Base-by-base conservation (phyloP, 2,888 invertebrate genomes). In the Nasonia oneida region DNA sequence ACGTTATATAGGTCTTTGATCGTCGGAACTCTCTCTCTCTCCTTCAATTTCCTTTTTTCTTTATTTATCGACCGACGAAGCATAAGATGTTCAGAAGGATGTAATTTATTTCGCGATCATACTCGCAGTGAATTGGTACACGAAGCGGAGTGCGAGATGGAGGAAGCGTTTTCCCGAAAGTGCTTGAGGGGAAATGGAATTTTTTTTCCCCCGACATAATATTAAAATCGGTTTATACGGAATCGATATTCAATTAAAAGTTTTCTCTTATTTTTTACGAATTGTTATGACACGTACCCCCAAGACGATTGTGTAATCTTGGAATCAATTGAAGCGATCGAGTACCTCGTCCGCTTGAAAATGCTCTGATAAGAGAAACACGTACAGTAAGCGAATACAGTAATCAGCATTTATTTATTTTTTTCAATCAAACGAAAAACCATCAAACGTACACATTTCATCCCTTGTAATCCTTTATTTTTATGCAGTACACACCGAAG, bases 191-290 rank as follows among this genome's bases (percentile, higher is more conserved):
- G 53, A 83, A 74, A 83, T 70, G n/a, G 53, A 76, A 76, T 12
- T 71, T 57, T 33, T 73, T 33, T 73, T 73, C 42, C 1, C 3
- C 47, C 39, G 33, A 15, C 50, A 74, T 73, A 73, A 79, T 74
- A 64, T 74, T 83, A 64, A 78, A 78, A 83, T 61, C 47, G 47
- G 61, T 79, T 61, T 74, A 79, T 74, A 78, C 64, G 50, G 73
- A 47, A 83, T 83, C 73, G 64, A 83, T 83, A 83, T 83, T 78
- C 73, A 83, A 78, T 79, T 78, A 83, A 73, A 81, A 83, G 57
- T 64, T 50, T 42, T 71, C 50, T 64, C 29, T 14, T 61, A 23
- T 47, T 74, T 57, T 81, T 61, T 57, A 74, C 39, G 57, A 73
- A 37, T 71, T 80, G 39, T 74, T 81, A 74, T 74, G 57, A 12